These are phyloP conservation scores for Talpa occidentalis DNA, from an alignment of 2,113 vertebrate genomes.

Conservation along the genomic window DNA sequence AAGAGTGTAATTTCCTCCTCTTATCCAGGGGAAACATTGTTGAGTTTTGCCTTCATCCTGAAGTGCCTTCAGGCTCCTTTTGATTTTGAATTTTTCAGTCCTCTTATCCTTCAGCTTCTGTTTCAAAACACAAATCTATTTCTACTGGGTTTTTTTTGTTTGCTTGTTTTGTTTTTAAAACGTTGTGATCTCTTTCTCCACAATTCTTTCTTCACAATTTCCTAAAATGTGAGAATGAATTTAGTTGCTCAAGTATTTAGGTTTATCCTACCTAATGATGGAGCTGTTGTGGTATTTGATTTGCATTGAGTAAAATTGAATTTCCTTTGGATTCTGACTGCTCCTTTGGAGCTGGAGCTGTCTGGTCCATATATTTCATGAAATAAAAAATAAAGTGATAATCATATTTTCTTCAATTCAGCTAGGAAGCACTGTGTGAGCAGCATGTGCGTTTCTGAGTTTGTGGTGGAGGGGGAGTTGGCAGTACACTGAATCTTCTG, in stretches of 20 bases:
- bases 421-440: neutral
- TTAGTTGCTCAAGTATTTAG: conserved; percentile 20
- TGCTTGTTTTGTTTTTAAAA: conserved; percentile 24
- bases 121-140: conserved; percentile 67
- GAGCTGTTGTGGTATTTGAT: conserved; percentile 47
- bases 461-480: conserved; percentile 42
- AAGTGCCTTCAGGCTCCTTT: conserved; percentile 61
- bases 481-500: conserved; percentile 57
- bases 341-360: neutral
- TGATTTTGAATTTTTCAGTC: conserved; percentile 69
- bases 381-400: conserved; percentile 53
- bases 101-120: conserved; percentile 51
- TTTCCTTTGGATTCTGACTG: conserved; percentile 54
- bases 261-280: conserved; percentile 48
- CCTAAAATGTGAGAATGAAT: conserved; percentile 57
- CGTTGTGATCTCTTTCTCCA: neutral
- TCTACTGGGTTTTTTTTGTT: neutral
- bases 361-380: conserved; percentile 38
- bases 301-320: conserved; percentile 37
- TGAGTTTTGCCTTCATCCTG: conserved; percentile 59
- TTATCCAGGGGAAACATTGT: conserved; percentile 59
- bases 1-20: conserved; percentile 61
- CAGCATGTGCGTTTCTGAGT: neutral
- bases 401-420: conserved; percentile 52
- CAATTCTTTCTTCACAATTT: conserved; percentile 39